A percentile compares a stretch with the other conserved stretches of the same genome.
phyloP scores from a whole-genome alignment of 1,140 invertebrate genomes.

The Aphelenchoides avenae region DNA sequence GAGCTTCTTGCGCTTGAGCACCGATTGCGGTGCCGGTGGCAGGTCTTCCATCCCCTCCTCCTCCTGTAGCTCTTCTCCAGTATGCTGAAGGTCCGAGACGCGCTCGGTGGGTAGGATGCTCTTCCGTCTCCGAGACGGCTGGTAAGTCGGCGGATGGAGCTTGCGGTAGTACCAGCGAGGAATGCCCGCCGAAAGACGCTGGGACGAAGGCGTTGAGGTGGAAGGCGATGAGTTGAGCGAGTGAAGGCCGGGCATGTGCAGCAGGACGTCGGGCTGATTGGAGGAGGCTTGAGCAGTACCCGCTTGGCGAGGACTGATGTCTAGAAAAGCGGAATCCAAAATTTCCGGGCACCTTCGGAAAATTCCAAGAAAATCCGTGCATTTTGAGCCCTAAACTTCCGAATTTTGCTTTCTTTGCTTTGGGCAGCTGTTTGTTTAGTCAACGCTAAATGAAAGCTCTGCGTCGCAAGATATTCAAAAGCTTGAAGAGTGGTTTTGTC shows the following conservation, averaged over 20 bases:
- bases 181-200: constrained; percentile 6
- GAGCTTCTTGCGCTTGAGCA: constrained; percentile 46
- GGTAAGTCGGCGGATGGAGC: neutral
- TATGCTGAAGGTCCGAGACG: neutral
- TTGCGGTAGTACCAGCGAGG: constrained; percentile 17
- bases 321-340: constrained; percentile 11
- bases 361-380: no score
- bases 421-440: no score
- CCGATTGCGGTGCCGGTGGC: constrained; percentile 23
- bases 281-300: neutral
- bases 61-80: no score
- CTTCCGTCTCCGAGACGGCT: neutral
- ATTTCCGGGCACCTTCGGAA: no score
- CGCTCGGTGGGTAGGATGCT: neutral
- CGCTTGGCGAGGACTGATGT: neutral
- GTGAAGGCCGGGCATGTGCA: neutral
- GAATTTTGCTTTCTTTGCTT: no score
- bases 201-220: neutral
- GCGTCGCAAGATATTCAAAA: no score
- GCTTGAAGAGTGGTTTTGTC: constrained; percentile 5
- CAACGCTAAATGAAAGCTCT: no score
- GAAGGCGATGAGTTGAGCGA: neutral
- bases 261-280: neutral
- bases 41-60: neutral
- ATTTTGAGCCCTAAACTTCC: no score